Evolutionary conservation across 2,888 invertebrate genomes (phyloP).

Genomic region (Zhuqinia jingwanae): DNA sequence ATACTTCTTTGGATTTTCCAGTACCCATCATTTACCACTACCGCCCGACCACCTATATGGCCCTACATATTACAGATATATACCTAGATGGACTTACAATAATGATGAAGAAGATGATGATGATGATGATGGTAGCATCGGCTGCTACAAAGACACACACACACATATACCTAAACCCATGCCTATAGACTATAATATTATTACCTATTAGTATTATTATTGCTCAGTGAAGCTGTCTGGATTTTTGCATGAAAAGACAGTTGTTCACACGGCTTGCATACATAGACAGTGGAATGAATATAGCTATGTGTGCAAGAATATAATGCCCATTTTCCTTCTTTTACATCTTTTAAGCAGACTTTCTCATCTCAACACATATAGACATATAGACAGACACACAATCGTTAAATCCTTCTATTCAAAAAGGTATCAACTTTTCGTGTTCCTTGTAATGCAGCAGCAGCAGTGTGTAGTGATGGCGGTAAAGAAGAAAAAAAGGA

Average conservation of each 20-base stretch:
- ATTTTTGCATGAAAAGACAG: constrained; percentile 65
- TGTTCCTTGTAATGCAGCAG: neutral
- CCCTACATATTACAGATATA: no score
- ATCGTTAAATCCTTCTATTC: constrained; percentile 71
- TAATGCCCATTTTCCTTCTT: constrained; percentile 57
- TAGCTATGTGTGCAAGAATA: constrained; percentile 51
- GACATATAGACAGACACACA: constrained; percentile 30
- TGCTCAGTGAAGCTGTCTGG: constrained; percentile 31
- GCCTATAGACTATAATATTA: no score
- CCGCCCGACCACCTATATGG: no score
- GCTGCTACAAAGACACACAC: no score
- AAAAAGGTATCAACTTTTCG: constrained; percentile 64
- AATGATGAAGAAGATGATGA: no score
- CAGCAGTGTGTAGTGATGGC: neutral
- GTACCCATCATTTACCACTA: no score
- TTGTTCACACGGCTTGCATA: constrained; percentile 22
- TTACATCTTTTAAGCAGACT: constrained; percentile 64
- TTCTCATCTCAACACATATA: no score
- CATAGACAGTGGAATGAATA: no score
- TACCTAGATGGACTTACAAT: no score
- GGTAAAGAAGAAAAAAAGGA: constrained; percentile 43
- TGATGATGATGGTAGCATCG: no score
- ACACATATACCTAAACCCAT: no score
- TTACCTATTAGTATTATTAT: constrained; percentile 53
- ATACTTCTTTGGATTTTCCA: no score